Base-by-base conservation (phyloP, 2,113 vertebrate genomes). In the Neopipo cinnamomea region DNA sequence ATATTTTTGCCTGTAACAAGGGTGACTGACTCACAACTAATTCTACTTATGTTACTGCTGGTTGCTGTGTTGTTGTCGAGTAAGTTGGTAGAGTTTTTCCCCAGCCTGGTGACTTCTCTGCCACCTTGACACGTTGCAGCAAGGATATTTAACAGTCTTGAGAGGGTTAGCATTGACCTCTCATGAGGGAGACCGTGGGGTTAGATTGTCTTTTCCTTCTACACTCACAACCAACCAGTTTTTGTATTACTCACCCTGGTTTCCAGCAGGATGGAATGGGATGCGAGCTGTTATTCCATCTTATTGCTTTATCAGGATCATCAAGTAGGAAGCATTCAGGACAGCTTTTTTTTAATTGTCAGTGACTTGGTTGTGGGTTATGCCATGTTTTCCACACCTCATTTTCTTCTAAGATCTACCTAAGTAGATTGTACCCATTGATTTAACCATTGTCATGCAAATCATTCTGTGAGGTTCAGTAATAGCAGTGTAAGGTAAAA, bases 381-480 rank as follows among this genome's bases (percentile, higher is more conserved):
- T 67, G 33, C 30, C 4, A 62, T 77, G 33, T 95, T 90, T 83
- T 77, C n/a, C 31, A 66, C 31, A 82, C n/a, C 59, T 91, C 28
- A 30, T 86, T 92, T 87, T 91, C 52, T 95, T 81, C 39, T 66
- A 18, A 83, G 85, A 71, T 44, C 6, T 73, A 20, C 39, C 49
- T 89, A 77, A 89, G 35, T 92, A 78, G 68, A 86, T 95, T 91
- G 84, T 47, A 84, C 74, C 44, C 55, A 81, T 25, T 89, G 89
- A 96, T 93, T 89, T 84, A 91, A 95, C 41, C 46, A 78, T 88
- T 73, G 68, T 62, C 75, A 44, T 44, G 14, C 41, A 95, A 49
- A 83, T 96, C 59, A 46, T 89, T 91, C 85, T 89, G 3, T 0
- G 0, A 86, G 55, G 63, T 50, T 91, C 93, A 86, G 55, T 89